phyloP scores from a whole-genome alignment of 2,797 vertebrate genomes.

The Ceyx erithaca region DNA sequence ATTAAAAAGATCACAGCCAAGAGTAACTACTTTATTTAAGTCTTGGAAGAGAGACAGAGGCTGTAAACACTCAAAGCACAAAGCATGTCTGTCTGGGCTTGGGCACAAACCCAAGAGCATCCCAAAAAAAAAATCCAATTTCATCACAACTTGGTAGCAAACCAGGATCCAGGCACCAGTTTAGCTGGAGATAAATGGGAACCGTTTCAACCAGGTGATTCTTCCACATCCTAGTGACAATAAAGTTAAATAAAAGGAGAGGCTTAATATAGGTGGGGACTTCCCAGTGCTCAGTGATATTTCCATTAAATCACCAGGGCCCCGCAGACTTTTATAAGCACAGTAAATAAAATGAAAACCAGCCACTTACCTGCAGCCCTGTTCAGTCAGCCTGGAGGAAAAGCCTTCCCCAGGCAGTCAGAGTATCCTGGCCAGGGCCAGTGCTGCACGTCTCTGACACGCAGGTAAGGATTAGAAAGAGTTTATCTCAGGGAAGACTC shows the following conservation, averaged over 20 bases:
- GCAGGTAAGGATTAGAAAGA: conserved; percentile 58
- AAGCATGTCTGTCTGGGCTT: neutral
- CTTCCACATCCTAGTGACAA: neutral
- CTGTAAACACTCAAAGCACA: conserved; percentile 20
- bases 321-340: neutral
- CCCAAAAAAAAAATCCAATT: neutral
- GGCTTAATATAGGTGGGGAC: neutral
- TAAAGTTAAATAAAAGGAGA: neutral
- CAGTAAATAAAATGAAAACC: neutral
- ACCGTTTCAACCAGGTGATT: neutral
- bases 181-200: neutral
- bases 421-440: neutral
- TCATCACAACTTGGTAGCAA: conserved; percentile 1
- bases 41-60: conserved; percentile 16
- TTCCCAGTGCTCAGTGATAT: neutral
- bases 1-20: conserved; percentile 16
- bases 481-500: conserved; percentile 70
- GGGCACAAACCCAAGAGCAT: conserved; percentile 32
- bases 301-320: neutral
- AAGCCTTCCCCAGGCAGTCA: neutral
- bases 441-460: neutral
- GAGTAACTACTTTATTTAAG: neutral
- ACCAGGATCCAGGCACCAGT: neutral
- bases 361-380: conserved; percentile 44
- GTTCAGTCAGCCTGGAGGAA: neutral